phyloP scores from a whole-genome alignment of 2,797 vertebrate species.

The Adrianichthys oophorus region DNA sequence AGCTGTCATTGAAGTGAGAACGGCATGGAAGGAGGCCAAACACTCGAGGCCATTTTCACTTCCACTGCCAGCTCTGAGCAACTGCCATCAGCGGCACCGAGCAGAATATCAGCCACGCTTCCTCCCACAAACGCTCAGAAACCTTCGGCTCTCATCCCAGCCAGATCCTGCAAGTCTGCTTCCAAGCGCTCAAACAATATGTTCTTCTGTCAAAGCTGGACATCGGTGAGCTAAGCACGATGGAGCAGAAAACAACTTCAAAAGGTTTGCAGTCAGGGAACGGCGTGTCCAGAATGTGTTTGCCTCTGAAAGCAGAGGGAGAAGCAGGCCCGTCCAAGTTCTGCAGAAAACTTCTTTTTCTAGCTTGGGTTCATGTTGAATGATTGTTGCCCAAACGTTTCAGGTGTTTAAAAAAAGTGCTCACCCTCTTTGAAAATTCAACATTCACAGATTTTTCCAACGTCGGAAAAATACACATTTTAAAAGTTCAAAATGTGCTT shows the following conservation, averaged over 20 bases:
- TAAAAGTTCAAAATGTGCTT: too few relatives aligned
- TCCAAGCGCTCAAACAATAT: slow-evolving; percentile 72
- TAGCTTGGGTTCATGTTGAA: too few relatives aligned
- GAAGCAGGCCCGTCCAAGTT: too few relatives aligned
- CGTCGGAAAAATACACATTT: too few relatives aligned
- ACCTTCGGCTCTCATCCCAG: slow-evolving; percentile 32
- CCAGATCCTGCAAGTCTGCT: slow-evolving; percentile 55
- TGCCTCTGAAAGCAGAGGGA: slow-evolving; percentile 3
- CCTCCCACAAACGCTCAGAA: slow-evolving; percentile 42
- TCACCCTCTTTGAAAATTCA: too few relatives aligned
- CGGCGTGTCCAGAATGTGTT: slow-evolving; percentile 54
- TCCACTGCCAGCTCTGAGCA: slow-evolving; percentile 72
- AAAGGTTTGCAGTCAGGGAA: slow-evolving; percentile 49
- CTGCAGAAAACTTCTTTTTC: too few relatives aligned
- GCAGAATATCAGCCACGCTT: slow-evolving; percentile 61
- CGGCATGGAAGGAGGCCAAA: slow-evolving; percentile 66
- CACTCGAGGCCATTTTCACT: slow-evolving; percentile 75
- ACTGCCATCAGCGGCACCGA: slow-evolving; percentile 66
- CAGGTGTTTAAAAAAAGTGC: too few relatives aligned
- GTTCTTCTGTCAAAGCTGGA: slow-evolving; percentile 70
- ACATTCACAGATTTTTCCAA: too few relatives aligned
- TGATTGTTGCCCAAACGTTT: too few relatives aligned
- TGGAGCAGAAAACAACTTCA: slow-evolving; percentile 65
- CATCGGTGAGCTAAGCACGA: slow-evolving; percentile 61
- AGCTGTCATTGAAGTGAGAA: slow-evolving; percentile 68